Base-by-base conservation (phyloP, 2,888 invertebrate genomes). In the Caenorhabditis afra region DNA sequence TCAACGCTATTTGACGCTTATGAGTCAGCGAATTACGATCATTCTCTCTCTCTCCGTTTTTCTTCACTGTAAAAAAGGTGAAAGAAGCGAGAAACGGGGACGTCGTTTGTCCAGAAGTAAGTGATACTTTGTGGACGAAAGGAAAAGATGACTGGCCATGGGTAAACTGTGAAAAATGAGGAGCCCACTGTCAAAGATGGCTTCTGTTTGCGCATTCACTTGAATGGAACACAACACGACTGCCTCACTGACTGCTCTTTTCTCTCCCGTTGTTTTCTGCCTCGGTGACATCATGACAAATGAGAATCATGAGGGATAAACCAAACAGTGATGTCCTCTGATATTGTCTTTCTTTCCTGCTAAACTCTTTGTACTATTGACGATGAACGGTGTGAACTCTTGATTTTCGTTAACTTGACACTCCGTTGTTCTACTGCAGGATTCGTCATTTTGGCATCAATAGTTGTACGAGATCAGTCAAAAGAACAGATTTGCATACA, bases 11-110 rank as follows among this genome's bases (percentile, higher is more conserved):
- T 71, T 53, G 62, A 49, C 57, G 50, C 37, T 74, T 65, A 74
- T 74, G 73, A 74, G 73, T 74, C 73, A 74, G 58, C 73, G 59
- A 74, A 74, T 74, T 74, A 74, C 73, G 59, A 74, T 74, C 73
- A 50, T 59, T 58, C 57, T 55, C 22, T 29, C 29, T 50, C 16
- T 10, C 11, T 16, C 45, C 41, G 57, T 11, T 41, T 14, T 41
- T 37, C 47, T 57, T 68, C 57, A 61, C 23, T 52, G n/a, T 29
- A 61, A 57, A 57, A 57, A 57, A 16, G 11, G 29, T 35, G 59
- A 65, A 14, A 29, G 29, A 29, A 29, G 29, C 11, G 39, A 49
- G 11, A 22, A 55, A 55, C 16, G 23, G 37, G 2, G 37, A 58
- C 18, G 55, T 8, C 49, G 29, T 61, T 59, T 49, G 64, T 57